phyloP scores from a whole-genome alignment of 1,140 invertebrate genomes.

The Argopecten irradians region DNA sequence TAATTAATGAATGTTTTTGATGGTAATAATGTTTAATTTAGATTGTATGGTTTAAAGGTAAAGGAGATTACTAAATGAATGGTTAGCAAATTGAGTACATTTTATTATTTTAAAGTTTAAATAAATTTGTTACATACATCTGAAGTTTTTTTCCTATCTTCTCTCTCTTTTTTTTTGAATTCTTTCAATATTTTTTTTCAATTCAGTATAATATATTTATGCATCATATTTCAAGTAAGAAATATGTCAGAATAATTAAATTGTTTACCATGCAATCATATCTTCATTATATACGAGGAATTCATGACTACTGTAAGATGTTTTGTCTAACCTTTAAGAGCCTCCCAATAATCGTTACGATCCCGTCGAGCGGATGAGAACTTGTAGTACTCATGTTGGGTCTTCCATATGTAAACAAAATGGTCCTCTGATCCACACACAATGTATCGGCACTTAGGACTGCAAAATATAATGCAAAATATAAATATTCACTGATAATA shows the following conservation, averaged over 20 bases:
- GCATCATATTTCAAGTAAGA: neutral
- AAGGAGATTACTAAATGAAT: too few relatives aligned
- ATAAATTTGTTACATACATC: too few relatives aligned
- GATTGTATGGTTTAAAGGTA: too few relatives aligned
- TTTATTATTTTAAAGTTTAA: too few relatives aligned
- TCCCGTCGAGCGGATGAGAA: constrained; percentile 95
- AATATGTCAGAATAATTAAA: neutral
- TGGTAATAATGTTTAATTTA: too few relatives aligned
- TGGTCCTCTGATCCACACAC: constrained; percentile 99
- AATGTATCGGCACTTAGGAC: constrained; percentile 83
- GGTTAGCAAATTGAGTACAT: too few relatives aligned
- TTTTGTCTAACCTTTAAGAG: constrained; percentile 89
- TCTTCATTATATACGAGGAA: neutral
- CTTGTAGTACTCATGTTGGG: constrained; percentile 96
- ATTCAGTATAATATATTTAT: neutral
- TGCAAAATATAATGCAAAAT: too few relatives aligned
- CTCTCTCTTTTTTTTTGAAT: too few relatives aligned
- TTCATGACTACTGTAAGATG: neutral
- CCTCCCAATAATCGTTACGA: constrained; percentile 98
- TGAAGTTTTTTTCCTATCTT: too few relatives aligned
- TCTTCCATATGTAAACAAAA: constrained; percentile 97
- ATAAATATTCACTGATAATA: too few relatives aligned
- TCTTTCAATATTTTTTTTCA: too few relatives aligned
- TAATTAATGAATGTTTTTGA: too few relatives aligned
- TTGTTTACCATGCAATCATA: neutral